A percentile compares a stretch with the other conserved stretches of the same genome.
Evolutionary conservation across 2,888 invertebrate genomes (phyloP).

Genomic region (Nebria salina): DNA sequence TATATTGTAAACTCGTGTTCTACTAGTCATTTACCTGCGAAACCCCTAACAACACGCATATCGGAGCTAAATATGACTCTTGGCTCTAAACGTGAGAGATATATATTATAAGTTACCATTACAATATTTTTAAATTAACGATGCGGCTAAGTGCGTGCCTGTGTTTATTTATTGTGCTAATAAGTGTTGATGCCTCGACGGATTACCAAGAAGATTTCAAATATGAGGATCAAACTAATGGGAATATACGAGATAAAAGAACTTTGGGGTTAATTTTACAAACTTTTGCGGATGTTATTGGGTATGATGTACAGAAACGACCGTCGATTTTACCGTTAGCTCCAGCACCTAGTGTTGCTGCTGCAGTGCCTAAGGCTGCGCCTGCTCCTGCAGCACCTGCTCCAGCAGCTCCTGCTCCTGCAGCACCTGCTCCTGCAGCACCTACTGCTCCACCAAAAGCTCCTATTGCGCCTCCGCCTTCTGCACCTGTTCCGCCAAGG

Average conservation of each 20-base stretch:
- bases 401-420: constrained; percentile 45
- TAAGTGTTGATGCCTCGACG: neutral
- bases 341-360: constrained; percentile 48
- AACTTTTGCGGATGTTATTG: constrained; percentile 60
- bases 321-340: constrained; percentile 53
- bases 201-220: neutral
- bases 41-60: neutral
- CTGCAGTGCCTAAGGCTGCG: constrained; percentile 49
- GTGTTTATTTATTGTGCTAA: constrained; percentile 17
- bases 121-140: neutral
- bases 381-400: constrained; percentile 47
- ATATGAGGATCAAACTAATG: constrained; percentile 29
- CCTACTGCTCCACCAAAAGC: constrained; percentile 45
- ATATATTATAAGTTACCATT: neutral
- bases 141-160: constrained; percentile 21
- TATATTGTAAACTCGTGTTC: constrained; percentile 8
- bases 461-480: constrained; percentile 49
- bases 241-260: constrained; percentile 55
- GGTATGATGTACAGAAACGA: constrained; percentile 60
- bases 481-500: constrained; percentile 43
- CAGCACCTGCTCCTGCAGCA: constrained; percentile 50
- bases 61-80: neutral
- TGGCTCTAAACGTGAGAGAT: neutral
- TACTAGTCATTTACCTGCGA: neutral
- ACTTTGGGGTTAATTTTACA: constrained; percentile 59